These are phyloP conservation scores for Diorhabda elongata DNA, from an alignment of 1,140 invertebrate genomes.

Conservation along the genomic window DNA sequence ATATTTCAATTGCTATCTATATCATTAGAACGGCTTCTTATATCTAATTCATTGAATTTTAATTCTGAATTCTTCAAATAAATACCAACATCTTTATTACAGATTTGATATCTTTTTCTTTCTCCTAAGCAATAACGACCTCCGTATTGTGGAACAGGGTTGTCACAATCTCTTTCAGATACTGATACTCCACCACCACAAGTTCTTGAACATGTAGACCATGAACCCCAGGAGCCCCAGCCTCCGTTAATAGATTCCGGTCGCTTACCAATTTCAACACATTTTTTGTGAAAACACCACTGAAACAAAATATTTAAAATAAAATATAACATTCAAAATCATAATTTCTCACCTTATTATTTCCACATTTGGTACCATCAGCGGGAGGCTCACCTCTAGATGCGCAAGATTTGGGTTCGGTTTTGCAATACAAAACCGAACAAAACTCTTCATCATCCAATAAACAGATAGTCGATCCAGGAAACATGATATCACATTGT, in stretches of 20 bases:
- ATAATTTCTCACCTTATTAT: constrained; percentile 47
- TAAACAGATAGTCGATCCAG: constrained; percentile 47
- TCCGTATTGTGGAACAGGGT: constrained; percentile 56
- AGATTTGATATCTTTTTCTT: constrained; percentile 52
- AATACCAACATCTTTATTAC: constrained; percentile 55
- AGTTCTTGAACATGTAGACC: constrained; percentile 56
- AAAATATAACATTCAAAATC: neutral
- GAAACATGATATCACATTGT: constrained; percentile 57
- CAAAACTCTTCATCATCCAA: constrained; percentile 48
- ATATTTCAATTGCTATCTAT: too few species aligned
- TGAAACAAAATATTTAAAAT: constrained; percentile 36
- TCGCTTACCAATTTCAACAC: constrained; percentile 58
- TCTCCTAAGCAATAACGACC: constrained; percentile 60
- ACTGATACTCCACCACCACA: constrained; percentile 61
- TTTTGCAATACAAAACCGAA: constrained; percentile 56
- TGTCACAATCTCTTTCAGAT: constrained; percentile 52
- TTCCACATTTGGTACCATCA: constrained; percentile 65
- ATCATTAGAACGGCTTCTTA: too few species aligned
- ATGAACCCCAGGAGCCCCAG: constrained; percentile 60
- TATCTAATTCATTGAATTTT: too few species aligned
- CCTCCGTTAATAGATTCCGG: constrained; percentile 61
- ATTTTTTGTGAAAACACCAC: constrained; percentile 65
- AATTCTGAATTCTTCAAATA: too few species aligned
- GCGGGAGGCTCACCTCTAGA: constrained; percentile 58
- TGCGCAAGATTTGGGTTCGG: constrained; percentile 48